These are phyloP conservation scores for Tribolium castaneum DNA, from an alignment of 1,140 invertebrate species.

Conservation along the genomic window DNA sequence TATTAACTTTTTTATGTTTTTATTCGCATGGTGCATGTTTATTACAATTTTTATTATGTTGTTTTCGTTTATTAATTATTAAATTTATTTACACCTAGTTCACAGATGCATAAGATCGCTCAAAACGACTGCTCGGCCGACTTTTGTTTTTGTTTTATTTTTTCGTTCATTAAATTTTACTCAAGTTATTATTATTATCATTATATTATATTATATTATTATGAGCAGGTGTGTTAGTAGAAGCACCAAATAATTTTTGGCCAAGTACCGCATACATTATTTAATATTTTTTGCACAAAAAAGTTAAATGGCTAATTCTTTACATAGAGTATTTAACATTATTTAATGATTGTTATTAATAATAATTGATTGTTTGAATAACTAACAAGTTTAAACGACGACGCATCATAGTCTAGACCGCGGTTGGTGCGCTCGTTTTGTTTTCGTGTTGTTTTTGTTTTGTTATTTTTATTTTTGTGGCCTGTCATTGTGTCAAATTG, in stretches of 20 bases:
- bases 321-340: neutral
- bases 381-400: conserved; percentile 8
- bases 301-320: neutral
- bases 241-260: conserved; percentile 37
- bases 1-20: conserved; percentile 46
- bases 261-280: conserved; percentile 37
- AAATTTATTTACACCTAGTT: conserved; percentile 55
- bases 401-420: conserved; percentile 42
- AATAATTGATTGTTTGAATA: neutral
- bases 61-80: conserved; percentile 49
- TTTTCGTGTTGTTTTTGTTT: neutral
- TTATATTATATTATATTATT: neutral
- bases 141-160: conserved; percentile 43
- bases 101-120: conserved; percentile 64
- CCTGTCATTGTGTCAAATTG: conserved; percentile 28
- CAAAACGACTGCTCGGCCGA: conserved; percentile 62
- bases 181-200: conserved; percentile 3
- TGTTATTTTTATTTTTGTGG: conserved; percentile 10
- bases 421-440: conserved; percentile 38
- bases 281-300: conserved; percentile 9
- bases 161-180: conserved; percentile 13
- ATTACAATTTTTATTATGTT: neutral
- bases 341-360: neutral
- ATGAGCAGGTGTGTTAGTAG: conserved; percentile 38
- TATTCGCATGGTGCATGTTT: conserved; percentile 59